Conservation (phyloP, 2,888 invertebrate genomes). For the Pterostichus madidus region DNA sequence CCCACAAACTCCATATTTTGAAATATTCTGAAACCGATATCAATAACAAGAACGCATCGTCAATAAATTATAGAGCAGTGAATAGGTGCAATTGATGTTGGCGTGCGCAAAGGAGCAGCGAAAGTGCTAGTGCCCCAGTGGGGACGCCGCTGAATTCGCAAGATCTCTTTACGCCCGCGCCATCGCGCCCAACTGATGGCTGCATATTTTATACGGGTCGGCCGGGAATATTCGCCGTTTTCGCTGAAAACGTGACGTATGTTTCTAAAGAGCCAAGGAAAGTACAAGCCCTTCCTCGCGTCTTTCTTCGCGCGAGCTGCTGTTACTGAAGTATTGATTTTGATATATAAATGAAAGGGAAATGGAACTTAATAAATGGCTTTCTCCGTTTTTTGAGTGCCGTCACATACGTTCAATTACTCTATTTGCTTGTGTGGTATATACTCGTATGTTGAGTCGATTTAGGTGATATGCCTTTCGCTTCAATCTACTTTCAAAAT, state of each 20-base stretch:
- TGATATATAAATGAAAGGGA: constrained; percentile 55
- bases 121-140: constrained; percentile 23
- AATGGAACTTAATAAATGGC: constrained; percentile 49
- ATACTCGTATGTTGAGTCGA: background rate
- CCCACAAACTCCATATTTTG: background rate
- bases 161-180: constrained; percentile 48
- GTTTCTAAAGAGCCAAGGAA: constrained; percentile 51
- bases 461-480: background rate
- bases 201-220: constrained; percentile 60
- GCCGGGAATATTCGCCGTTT: constrained; percentile 55
- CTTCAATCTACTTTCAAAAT: background rate
- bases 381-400: constrained; percentile 35
- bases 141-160: constrained; percentile 24
- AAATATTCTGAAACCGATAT: background rate
- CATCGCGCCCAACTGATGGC: constrained; percentile 58
- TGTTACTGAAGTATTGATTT: constrained; percentile 37
- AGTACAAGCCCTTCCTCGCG: constrained; percentile 8
- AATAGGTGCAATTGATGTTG: constrained; percentile 1
- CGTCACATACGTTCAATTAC: constrained; percentile 14
- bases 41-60: constrained; percentile 1
- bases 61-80: background rate
- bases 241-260: constrained; percentile 61
- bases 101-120: too few relatives aligned
- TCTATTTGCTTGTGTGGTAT: constrained; percentile 23
- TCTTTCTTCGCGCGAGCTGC: background rate